Evolutionary conservation across 2,888 invertebrate species (phyloP).

Genomic region (Vandiemenella viatica): DNA sequence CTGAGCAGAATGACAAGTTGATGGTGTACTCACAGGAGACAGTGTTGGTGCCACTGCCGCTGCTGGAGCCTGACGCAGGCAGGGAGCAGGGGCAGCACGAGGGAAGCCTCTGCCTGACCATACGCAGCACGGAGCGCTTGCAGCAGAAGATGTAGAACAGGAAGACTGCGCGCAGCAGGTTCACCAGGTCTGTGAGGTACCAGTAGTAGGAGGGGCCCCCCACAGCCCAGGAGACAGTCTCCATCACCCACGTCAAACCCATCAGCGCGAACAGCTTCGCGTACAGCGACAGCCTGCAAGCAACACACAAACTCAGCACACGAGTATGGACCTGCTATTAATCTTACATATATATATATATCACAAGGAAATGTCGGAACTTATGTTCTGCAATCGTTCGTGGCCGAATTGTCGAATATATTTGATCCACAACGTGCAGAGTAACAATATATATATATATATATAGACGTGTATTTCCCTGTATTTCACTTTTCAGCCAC

Average conservation of each 20-base stretch:
- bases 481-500: no score
- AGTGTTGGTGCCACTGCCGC: no score
- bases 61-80: neutral
- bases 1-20: no score
- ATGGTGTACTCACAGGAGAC: no score
- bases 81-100: neutral
- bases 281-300: slow-evolving; percentile 17
- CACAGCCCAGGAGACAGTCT: slow-evolving; percentile 16
- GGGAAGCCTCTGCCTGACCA: neutral
- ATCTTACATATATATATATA: no score
- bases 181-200: slow-evolving; percentile 17
- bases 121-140: slow-evolving; percentile 15
- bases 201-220: slow-evolving; percentile 15
- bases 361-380: no score
- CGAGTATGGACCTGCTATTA: no score
- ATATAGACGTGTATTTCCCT: no score
- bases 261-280: slow-evolving; percentile 20
- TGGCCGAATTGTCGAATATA: no score
- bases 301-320: neutral
- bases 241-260: slow-evolving; percentile 19
- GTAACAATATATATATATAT: no score
- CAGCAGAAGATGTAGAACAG: slow-evolving; percentile 21
- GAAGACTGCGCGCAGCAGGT: slow-evolving; percentile 19
- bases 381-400: no score
- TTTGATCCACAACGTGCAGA: no score